Evolutionary conservation across 2,888 invertebrate species (phyloP), one percentile per base, ranked within the genome.

Genomic region (Pseudococcus jackbeardsleyi): DNA sequence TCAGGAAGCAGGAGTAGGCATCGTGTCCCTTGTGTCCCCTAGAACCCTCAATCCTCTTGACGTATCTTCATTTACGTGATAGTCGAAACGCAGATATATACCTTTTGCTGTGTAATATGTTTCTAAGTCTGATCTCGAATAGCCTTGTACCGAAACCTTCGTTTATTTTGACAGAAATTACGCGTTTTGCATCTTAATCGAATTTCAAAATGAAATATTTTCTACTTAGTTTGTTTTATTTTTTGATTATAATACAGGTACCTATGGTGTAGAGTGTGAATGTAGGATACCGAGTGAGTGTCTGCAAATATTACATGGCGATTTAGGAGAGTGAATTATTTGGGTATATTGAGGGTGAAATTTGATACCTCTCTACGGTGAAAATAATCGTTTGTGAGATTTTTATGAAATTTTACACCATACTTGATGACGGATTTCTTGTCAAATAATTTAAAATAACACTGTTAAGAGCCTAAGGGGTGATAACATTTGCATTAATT

Each of bases 41-140:
- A 59, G 59, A 59, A 59, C 59, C 59, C 59, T 59, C 59, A 59
- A 59, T 59, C 59, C 59, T 59, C 59, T 59, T 59, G 59, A 59
- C 59, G 59, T 59, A 59, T 59, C 59, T 59, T 59, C 59, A 59
- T 59, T 59, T 59, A 59, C 59, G 59, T 59, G 59, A 59, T 59
- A 19, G 59, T 59, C 59, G 59, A 59, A 59, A 59, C 59, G 19
- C 19, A 59, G 59, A 59, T 59, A 59, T 59, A 59, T 59, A 59
- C 59, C 59, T 33, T 59, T 59, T 59, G 59, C 59, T 33, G 26
- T 59, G 59, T 59, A 59, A 59, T 59, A 59, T 59, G 59, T 59
- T 59, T 59, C 59, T 59, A 59, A 59, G 59, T 59, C 59, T 59
- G 59, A 59, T 59, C 59, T 59, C 19, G 59, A 59, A 59, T 59